phyloP scores from a whole-genome alignment of 2,797 vertebrate genomes.

The Gymnothorax reevesii region DNA sequence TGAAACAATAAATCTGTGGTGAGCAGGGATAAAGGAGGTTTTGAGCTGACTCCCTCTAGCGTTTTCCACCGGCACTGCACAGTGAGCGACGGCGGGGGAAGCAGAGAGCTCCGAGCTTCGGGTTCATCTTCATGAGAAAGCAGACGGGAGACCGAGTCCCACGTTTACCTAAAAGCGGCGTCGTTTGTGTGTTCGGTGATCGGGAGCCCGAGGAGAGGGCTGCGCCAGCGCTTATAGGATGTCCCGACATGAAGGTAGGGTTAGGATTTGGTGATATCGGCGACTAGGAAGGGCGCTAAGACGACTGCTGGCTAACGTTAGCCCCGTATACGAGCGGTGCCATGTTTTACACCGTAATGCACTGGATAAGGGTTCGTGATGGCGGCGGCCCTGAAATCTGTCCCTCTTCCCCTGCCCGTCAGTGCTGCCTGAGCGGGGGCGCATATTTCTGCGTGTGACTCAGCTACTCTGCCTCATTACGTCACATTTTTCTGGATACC shows the following conservation, averaged over 20 bases:
- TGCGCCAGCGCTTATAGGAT: slow-evolving; percentile 81
- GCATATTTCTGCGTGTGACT: too few species aligned
- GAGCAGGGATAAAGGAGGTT: slow-evolving; percentile 30
- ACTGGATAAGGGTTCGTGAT: slow-evolving; percentile 52
- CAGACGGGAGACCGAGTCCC: slow-evolving; percentile 64
- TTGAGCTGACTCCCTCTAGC: slow-evolving; percentile 59
- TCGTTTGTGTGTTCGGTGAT: slow-evolving; percentile 58
- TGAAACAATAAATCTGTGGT: slow-evolving; percentile 18
- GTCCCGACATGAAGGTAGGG: slow-evolving; percentile 96
- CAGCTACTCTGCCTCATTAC: not conserved
- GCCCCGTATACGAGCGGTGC: slow-evolving; percentile 46
- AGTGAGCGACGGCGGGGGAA: slow-evolving; percentile 74
- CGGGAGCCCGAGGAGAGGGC: slow-evolving; percentile 75
- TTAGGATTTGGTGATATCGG: slow-evolving; percentile 53
- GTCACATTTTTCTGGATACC: slow-evolving; percentile 45
- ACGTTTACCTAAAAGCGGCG: slow-evolving; percentile 57
- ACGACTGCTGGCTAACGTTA: not conserved
- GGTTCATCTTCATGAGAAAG: slow-evolving; percentile 78
- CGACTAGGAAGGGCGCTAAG: slow-evolving; percentile 29
- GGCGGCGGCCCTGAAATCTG: slow-evolving; percentile 51
- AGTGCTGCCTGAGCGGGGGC: not conserved
- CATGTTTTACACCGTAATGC: slow-evolving; percentile 59
- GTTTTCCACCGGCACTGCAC: slow-evolving; percentile 42
- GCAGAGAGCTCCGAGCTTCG: slow-evolving; percentile 73
- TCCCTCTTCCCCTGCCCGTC: slow-evolving; percentile 32